Evolutionary conservation across 2,113 vertebrate genomes (phyloP).

Genomic region (Chitala chitala): DNA sequence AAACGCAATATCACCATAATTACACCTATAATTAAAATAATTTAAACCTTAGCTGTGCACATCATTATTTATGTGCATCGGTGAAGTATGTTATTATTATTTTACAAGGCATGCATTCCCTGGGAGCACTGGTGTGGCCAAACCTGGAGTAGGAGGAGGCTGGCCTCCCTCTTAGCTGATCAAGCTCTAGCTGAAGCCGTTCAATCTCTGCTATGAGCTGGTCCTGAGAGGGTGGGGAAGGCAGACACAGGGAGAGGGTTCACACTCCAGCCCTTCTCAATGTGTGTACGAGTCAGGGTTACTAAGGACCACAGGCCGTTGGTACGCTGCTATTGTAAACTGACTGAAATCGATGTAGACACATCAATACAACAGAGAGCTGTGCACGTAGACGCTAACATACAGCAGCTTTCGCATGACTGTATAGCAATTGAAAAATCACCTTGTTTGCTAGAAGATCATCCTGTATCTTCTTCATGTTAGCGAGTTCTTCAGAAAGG

Average conservation of each 20-base stretch:
- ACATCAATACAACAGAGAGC: too few species aligned
- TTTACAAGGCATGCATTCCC: constrained; percentile 18
- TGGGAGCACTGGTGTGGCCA: constrained; percentile 23
- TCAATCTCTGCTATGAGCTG: constrained; percentile 84
- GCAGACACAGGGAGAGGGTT: background rate
- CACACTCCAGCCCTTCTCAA: too few species aligned
- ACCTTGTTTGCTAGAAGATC: constrained; percentile 85
- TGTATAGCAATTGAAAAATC: background rate
- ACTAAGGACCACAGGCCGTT: too few species aligned
- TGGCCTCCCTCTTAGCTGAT: constrained; percentile 77
- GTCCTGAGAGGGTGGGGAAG: constrained; percentile 57
- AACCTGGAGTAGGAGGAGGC: constrained; percentile 84
- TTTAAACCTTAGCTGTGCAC: too few species aligned
- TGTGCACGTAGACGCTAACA: background rate
- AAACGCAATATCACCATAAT: background rate
- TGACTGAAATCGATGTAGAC: too few species aligned
- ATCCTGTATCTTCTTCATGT: constrained; percentile 91
- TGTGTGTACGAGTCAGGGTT: too few species aligned
- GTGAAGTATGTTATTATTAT: background rate
- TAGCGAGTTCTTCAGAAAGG: constrained; percentile 81
- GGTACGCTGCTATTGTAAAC: too few species aligned
- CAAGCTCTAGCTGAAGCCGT: constrained; percentile 80
- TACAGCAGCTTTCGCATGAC: background rate
- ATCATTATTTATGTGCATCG: too few species aligned
- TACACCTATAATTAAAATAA: too few species aligned